Percentiles rank a stretch among this genome's conserved stretches.
Conservation (phyloP, 1,140 invertebrate species). For the Andricus grossulariae region DNA sequence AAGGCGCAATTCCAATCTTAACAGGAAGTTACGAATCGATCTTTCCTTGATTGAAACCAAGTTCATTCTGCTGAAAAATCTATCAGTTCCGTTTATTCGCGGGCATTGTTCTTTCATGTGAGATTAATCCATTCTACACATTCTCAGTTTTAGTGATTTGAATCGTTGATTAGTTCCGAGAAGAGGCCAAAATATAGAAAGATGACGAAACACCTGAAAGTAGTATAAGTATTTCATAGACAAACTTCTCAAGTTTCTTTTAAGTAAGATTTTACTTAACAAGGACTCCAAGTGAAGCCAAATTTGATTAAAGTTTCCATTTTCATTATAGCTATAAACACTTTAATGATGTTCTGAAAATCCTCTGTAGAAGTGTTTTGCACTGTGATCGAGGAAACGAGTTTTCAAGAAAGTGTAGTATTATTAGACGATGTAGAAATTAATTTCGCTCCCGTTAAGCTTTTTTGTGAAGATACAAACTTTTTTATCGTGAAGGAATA, state of each 20-base stretch:
- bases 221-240: neutral
- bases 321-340: neutral
- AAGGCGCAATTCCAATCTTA: slow-evolving; percentile 10
- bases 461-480: neutral
- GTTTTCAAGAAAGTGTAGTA: neutral
- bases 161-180: neutral
- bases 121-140: slow-evolving; percentile 39
- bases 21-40: neutral
- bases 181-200: neutral
- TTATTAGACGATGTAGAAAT: neutral
- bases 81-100: slow-evolving; percentile 50
- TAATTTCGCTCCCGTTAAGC: neutral
- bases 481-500: neutral
- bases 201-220: neutral
- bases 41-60: slow-evolving; percentile 5
- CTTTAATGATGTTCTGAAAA: too few species aligned
- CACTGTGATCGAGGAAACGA: too few species aligned
- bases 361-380: too few species aligned
- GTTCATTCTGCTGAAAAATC: slow-evolving; percentile 34
- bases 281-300: neutral
- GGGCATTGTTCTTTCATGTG: slow-evolving; percentile 44
- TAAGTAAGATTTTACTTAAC: neutral
- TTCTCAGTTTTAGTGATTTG: slow-evolving; percentile 37
- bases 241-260: neutral
- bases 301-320: neutral